A percentile compares a stretch with the other conserved stretches of the same genome.
Conservation (phyloP, 37 sponge, comb jelly and placozoan genomes). For the Dysidea cf. avara region DNA sequence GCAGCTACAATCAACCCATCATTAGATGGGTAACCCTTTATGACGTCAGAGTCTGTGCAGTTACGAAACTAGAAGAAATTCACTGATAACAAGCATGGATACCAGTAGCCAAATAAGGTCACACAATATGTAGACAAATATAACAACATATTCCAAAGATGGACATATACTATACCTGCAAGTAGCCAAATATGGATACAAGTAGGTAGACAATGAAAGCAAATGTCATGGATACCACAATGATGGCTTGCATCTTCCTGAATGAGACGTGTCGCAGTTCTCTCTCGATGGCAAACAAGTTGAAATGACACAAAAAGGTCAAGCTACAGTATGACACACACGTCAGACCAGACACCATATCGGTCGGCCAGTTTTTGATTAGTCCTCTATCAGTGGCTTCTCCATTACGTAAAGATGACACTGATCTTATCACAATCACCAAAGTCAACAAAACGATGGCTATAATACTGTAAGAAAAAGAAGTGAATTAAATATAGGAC, state of each 20-base stretch:
- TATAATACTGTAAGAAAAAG: too few species aligned
- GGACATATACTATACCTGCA: slow-evolving; percentile 47
- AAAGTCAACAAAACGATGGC: too few species aligned
- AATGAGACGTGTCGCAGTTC: slow-evolving; percentile 49
- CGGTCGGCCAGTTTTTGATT: background rate
- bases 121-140: background rate
- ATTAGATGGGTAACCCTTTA: slow-evolving; percentile 36
- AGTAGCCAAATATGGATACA: slow-evolving; percentile 56
- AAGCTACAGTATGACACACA: slow-evolving; percentile 65
- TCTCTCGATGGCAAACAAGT: slow-evolving; percentile 66
- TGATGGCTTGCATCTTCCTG: slow-evolving; percentile 24
- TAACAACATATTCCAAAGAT: background rate
- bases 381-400: too few species aligned
- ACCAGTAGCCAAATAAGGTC: background rate
- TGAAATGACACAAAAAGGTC: slow-evolving; percentile 78
- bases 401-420: too few species aligned
- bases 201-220: slow-evolving; percentile 58
- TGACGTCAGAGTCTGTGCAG: slow-evolving; percentile 40
- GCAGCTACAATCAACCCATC: slow-evolving; percentile 51
- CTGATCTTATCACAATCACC: too few species aligned
- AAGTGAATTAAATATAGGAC: too few species aligned
- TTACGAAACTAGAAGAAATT: slow-evolving; percentile 47
- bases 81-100: background rate
- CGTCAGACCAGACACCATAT: slow-evolving; percentile 19
- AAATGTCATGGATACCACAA: slow-evolving; percentile 27